These are phyloP conservation scores for Brenthis ino DNA, from an alignment of 2,888 invertebrate species.

Conservation along the genomic window DNA sequence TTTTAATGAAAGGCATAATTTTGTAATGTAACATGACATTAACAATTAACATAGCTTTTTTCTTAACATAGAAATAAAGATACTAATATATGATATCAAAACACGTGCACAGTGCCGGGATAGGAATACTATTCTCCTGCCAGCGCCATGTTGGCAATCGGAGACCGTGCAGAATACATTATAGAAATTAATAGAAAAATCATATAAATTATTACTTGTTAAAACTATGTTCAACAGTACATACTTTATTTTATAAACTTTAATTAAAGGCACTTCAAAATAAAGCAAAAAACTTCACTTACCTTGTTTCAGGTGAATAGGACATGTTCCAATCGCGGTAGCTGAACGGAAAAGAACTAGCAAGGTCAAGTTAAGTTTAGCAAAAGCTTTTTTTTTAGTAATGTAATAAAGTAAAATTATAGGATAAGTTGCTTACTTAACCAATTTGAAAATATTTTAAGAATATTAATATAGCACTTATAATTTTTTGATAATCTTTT, in stretches of 20 bases:
- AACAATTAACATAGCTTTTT: constrained; percentile 5
- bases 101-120: constrained; percentile 73
- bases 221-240: constrained; percentile 28
- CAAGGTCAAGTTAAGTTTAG: constrained; percentile 82
- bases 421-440: background rate
- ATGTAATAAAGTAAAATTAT: constrained; percentile 31
- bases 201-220: constrained; percentile 30
- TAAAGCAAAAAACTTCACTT: constrained; percentile 78
- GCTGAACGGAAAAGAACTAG: constrained; percentile 88
- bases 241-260: constrained; percentile 43
- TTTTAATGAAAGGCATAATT: constrained; percentile 9
- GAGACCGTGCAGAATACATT: constrained; percentile 65
- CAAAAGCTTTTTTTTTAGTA: constrained; percentile 63
- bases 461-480: constrained; percentile 51
- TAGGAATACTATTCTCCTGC: constrained; percentile 66
- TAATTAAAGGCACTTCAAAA: constrained; percentile 51
- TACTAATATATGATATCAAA: constrained; percentile 46
- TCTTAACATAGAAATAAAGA: background rate
- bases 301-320: constrained; percentile 90
- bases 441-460: constrained; percentile 54
- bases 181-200: constrained; percentile 41
- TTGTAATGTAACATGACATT: constrained; percentile 15
- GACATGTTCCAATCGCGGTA: constrained; percentile 92
- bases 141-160: constrained; percentile 83
- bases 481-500: constrained; percentile 45